A percentile compares a stretch with the other conserved stretches of the same genome.
Conservation (phyloP, 2,888 invertebrate species). For the Trissolcus brochymenae region DNA sequence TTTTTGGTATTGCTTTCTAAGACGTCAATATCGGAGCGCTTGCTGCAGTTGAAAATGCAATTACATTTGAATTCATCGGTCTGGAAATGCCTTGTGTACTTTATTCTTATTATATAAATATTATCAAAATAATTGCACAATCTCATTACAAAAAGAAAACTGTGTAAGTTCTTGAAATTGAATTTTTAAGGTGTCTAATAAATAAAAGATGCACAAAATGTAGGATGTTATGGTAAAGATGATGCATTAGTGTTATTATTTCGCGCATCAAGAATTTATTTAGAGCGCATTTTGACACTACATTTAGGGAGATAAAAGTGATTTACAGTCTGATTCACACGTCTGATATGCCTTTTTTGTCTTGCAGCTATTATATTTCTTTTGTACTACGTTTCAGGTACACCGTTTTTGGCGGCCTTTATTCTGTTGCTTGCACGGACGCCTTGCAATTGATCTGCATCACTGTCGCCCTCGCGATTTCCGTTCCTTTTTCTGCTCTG, state of each 20-base stretch:
- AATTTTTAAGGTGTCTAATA: not conserved
- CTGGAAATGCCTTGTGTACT: constrained; percentile 11
- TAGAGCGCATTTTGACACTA: no score
- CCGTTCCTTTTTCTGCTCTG: constrained; percentile 81
- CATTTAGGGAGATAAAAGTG: no score
- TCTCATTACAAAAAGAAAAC: no score
- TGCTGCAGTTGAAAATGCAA: constrained; percentile 33
- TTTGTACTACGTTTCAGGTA: constrained; percentile 73
- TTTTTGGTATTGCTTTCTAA: constrained; percentile 2
- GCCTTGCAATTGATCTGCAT: constrained; percentile 83
- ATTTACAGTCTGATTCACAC: no score
- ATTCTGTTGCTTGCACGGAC: constrained; percentile 85
- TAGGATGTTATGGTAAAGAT: no score
- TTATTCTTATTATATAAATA: not conserved
- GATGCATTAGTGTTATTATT: no score
- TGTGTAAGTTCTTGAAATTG: no score
- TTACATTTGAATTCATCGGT: constrained; percentile 30
- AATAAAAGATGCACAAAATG: no score
- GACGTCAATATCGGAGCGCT: constrained; percentile 22
- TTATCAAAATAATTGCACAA: not conserved
- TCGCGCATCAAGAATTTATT: no score
- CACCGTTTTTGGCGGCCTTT: constrained; percentile 83
- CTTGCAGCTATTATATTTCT: not conserved
- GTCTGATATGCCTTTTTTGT: no score
- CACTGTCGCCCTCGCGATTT: constrained; percentile 81